These are phyloP conservation scores for Plodia interpunctella DNA, from an alignment of 1,140 invertebrate genomes.

Conservation along the genomic window DNA sequence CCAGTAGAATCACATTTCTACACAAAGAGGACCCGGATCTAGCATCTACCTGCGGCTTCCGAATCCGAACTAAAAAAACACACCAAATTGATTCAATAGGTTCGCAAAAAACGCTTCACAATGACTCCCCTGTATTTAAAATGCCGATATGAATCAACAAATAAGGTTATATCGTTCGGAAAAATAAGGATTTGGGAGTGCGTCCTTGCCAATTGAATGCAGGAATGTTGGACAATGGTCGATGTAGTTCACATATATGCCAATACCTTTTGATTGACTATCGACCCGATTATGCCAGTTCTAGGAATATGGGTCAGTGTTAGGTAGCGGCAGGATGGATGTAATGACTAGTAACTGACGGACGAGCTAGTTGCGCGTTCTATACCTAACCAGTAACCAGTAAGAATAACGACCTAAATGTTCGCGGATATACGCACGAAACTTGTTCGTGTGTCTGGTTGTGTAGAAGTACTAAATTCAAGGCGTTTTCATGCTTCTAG, in stretches of 20 bases:
- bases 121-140: slow-evolving; percentile 59
- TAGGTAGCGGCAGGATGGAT: slow-evolving; percentile 53
- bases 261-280: slow-evolving; percentile 43
- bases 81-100: slow-evolving; percentile 57
- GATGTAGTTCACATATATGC: slow-evolving; percentile 10
- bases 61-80: slow-evolving; percentile 65
- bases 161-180: slow-evolving; percentile 68
- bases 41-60: slow-evolving; percentile 74
- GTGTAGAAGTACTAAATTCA: too few relatives aligned
- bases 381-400: background rate
- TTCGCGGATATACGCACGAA: too few relatives aligned
- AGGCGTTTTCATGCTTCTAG: too few relatives aligned
- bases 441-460: too few relatives aligned
- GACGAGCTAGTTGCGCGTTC: background rate
- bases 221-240: slow-evolving; percentile 6
- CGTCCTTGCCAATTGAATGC: slow-evolving; percentile 26
- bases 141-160: slow-evolving; percentile 57
- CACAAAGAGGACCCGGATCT: slow-evolving; percentile 69
- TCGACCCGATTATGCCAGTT: slow-evolving; percentile 53
- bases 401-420: too few relatives aligned
- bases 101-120: slow-evolving; percentile 51
- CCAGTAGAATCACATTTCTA: slow-evolving; percentile 53
- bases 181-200: slow-evolving; percentile 56
- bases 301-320: slow-evolving; percentile 63
- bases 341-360: slow-evolving; percentile 41